Evolutionary conservation across 2,797 vertebrate species (phyloP).

Genomic region (Tenualosa thibaudeaui): DNA sequence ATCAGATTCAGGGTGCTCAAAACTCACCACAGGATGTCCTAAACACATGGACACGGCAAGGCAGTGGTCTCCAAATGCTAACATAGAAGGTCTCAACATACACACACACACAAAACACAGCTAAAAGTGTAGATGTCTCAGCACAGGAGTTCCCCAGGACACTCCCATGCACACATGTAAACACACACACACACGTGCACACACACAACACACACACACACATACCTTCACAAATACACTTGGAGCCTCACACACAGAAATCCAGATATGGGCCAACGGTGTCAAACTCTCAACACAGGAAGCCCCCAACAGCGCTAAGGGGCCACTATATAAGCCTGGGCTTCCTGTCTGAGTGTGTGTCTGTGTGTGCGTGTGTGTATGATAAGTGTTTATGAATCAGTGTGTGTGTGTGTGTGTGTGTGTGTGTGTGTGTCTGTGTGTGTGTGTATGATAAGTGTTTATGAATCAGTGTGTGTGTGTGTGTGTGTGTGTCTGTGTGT

Average conservation of each 20-base stretch:
- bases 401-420: not conserved
- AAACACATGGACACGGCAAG: not conserved
- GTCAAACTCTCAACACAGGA: constrained; percentile 33
- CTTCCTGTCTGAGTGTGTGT: constrained; percentile 34
- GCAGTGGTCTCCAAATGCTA: not conserved
- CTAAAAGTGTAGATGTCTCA: not conserved
- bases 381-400: not conserved
- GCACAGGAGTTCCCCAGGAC: not conserved
- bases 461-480: not conserved
- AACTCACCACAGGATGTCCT: not conserved
- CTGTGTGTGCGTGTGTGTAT: not conserved
- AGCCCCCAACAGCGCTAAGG: constrained; percentile 30
- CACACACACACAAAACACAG: no score
- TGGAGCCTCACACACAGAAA: not conserved
- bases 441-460: not conserved
- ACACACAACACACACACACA: not conserved
- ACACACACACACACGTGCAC: not conserved
- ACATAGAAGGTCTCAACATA: not conserved
- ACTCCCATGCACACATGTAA: not conserved
- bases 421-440: not conserved
- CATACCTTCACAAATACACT: not conserved
- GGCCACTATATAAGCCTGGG: constrained; percentile 20
- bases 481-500: not conserved
- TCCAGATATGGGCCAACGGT: constrained; percentile 3
- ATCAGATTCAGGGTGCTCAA: not conserved